phyloP scores from a whole-genome alignment of 2,888 invertebrate species.

The Nemotelus pantherinus region DNA sequence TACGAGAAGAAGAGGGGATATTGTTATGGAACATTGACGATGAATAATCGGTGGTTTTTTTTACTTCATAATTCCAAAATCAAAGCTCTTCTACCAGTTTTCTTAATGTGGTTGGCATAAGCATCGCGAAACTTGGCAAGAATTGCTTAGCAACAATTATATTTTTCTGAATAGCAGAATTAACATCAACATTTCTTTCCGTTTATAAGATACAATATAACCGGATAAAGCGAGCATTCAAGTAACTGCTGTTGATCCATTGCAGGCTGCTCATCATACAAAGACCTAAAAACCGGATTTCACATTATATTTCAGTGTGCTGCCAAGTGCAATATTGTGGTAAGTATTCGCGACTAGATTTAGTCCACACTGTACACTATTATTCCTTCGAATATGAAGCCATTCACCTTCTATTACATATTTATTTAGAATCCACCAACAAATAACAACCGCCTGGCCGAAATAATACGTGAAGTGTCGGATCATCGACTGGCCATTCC shows the following conservation, averaged over 20 bases:
- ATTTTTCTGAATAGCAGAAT: no score
- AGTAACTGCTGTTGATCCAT: neutral
- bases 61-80: no score
- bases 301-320: slow-evolving; percentile 62
- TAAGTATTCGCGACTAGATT: slow-evolving; percentile 51
- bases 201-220: no score
- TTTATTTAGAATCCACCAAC: slow-evolving; percentile 61
- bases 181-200: no score
- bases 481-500: slow-evolving; percentile 64
- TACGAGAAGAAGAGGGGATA: no score
- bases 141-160: no score
- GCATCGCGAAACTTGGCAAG: no score
- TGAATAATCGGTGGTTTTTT: no score
- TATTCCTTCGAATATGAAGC: neutral
- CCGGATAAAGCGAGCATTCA: no score
- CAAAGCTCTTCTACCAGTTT: no score
- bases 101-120: no score
- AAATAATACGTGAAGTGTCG: slow-evolving; percentile 62
- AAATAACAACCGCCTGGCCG: slow-evolving; percentile 62
- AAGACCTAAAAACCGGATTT: slow-evolving; percentile 61
- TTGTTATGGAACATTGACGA: no score
- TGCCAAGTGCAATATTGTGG: slow-evolving; percentile 62
- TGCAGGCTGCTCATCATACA: slow-evolving; percentile 61
- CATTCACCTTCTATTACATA: neutral
- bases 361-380: neutral